Base-by-base conservation (phyloP, 2,888 invertebrate genomes). In the Brenthis daphne region DNA sequence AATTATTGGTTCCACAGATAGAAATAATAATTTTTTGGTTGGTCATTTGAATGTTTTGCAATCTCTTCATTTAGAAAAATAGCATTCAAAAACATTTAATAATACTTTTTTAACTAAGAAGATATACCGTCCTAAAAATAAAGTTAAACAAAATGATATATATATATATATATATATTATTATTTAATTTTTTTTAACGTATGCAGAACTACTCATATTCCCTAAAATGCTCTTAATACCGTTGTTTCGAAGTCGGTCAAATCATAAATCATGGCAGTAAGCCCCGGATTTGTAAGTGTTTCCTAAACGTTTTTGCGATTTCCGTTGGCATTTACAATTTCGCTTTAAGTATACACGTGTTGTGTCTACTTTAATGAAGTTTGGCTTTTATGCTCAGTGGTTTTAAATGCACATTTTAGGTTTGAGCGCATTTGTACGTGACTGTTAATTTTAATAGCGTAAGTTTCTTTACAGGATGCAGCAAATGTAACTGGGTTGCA, bases 301-400 rank as follows among this genome's bases (percentile, higher is more conserved):
- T 58, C 43, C 63, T 66, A 60, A 66, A 50, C 20, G 70, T 68
- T 72, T 67, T 68, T 70, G 58, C 48, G 63, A 63, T 69, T 73
- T 75, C 72, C 71, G 63, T 54, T 75, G 71, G 65, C 73, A 75
- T 75, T 75, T 68, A 60, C 56, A 51, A 47, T 6, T 54, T 68
- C 61, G 58, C 47, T 29, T 55, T 58, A 50, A 65, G 29, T 48
- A 13, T 48, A 50, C 55, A 55, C 37, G 48, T 61, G 58, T 57
- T 24, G 14, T 12, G 13, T 56, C 14, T 47, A 55, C 16, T 57
- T 67, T 51, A 67, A 64, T 29, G 57, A 13, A 67, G 16, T 64
- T 64, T 57, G 64, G 63, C 43, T 57, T 64, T 64, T 64, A 57
- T 56, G 13, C 24, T 57, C 3, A 43, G 37, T 33, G 67, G 33